Percentiles rank a stretch among this genome's conserved stretches.
Evolutionary conservation across 2,113 vertebrate genomes (phyloP).

Genomic region (Dipodomys stephensi): DNA sequence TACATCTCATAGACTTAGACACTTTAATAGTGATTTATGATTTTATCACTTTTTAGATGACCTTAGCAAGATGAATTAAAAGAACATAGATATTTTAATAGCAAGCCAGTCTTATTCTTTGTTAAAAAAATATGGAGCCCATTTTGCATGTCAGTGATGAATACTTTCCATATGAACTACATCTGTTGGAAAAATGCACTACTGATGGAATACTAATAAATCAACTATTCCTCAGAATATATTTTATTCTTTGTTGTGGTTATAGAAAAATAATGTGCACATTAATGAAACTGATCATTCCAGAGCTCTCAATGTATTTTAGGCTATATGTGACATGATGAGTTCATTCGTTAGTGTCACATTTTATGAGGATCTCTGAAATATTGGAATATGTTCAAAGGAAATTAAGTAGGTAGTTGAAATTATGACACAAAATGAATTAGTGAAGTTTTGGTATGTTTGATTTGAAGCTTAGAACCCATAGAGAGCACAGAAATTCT

Average conservation of each 20-base stretch:
- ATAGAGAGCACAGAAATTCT: neutral
- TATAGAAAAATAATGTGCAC: constrained; percentile 50
- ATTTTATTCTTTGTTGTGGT: constrained; percentile 49
- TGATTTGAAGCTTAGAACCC: constrained; percentile 8
- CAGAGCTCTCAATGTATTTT: constrained; percentile 43
- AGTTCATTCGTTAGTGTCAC: constrained; percentile 16
- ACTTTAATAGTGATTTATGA: constrained; percentile 13
- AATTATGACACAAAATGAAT: constrained; percentile 46
- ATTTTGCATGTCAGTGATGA: constrained; percentile 27
- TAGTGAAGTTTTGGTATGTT: constrained; percentile 47
- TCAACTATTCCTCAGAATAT: constrained; percentile 35
- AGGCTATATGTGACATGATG: constrained; percentile 9
- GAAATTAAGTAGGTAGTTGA: constrained; percentile 44
- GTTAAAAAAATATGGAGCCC: neutral
- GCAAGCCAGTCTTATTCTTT: neutral
- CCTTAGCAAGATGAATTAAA: constrained; percentile 37
- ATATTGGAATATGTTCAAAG: constrained; percentile 55
- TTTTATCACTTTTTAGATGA: constrained; percentile 46
- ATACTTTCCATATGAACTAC: constrained; percentile 37
- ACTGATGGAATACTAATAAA: constrained; percentile 40
- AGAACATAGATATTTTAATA: constrained; percentile 25
- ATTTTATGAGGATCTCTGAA: constrained; percentile 53
- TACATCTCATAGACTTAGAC: neutral
- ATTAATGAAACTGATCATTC: constrained; percentile 51
- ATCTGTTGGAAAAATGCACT: constrained; percentile 43